Evolutionary conservation across 2,888 invertebrate species (phyloP).

Genomic region (Linnaemya vulpina): DNA sequence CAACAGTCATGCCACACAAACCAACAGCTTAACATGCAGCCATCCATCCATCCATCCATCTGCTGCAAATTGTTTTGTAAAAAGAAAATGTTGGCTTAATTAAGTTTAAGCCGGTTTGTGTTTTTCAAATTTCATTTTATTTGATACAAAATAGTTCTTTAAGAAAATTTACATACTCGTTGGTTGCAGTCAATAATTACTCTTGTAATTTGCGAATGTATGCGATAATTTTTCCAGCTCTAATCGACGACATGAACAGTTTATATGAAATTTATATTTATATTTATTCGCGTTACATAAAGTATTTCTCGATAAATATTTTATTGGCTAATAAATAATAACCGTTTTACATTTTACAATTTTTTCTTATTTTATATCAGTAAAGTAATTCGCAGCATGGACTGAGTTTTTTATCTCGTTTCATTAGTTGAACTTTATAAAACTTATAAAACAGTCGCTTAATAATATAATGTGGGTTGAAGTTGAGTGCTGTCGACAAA

Average conservation of each 20-base stretch:
- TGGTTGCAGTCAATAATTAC: background rate
- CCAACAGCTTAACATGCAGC: conserved; percentile 8
- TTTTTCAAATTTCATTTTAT: conserved; percentile 39
- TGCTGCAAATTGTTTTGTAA: background rate
- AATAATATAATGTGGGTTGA: no score
- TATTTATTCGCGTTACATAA: background rate
- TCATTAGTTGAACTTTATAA: no score
- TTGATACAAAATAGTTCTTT: conserved; percentile 26
- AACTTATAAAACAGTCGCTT: no score
- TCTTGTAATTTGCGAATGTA: conserved; percentile 17
- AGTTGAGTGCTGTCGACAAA: no score
- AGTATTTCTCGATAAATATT: background rate
- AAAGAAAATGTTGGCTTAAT: conserved; percentile 50
- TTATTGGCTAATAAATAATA: background rate
- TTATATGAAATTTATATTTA: background rate
- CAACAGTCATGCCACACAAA: conserved; percentile 6
- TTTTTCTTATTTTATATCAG: background rate
- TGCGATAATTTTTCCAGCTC: conserved; percentile 23
- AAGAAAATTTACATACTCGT: conserved; percentile 44
- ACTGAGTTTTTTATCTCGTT: no score
- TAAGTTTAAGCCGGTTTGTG: conserved; percentile 46
- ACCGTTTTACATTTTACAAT: background rate
- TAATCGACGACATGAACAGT: conserved; percentile 38
- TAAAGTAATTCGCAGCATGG: no score
- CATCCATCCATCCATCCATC: background rate